These are phyloP conservation scores for Gymnoscopelus braueri DNA, from an alignment of 2,797 vertebrate genomes.

Conservation along the genomic window DNA sequence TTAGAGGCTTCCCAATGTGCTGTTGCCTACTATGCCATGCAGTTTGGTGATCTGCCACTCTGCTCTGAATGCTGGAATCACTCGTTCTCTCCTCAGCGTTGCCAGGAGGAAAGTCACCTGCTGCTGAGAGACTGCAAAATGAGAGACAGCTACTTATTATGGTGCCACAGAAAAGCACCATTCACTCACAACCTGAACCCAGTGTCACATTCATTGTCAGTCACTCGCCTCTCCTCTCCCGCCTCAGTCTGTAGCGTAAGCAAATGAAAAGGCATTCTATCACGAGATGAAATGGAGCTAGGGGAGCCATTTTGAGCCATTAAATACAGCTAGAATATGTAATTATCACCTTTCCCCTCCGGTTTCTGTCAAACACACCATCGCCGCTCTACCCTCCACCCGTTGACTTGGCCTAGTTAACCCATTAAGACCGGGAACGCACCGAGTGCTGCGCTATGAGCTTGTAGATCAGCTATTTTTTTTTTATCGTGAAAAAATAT, in stretches of 20 bases:
- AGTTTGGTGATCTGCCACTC: conserved; percentile 70
- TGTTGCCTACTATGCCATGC: conserved; percentile 68
- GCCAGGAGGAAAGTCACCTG: conserved; percentile 49
- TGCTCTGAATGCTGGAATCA: conserved; percentile 47
- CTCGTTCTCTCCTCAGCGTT: conserved; percentile 16
- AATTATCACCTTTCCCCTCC: conserved; percentile 36
- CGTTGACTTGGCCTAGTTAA: conserved; percentile 16
- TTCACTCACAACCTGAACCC: too few species aligned
- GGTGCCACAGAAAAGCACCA: too few species aligned
- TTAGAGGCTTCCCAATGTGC: conserved; percentile 50
- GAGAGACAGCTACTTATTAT: too few species aligned
- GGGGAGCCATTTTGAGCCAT: conserved; percentile 15
- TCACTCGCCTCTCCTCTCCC: too few species aligned
- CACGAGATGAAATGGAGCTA: conserved; percentile 10
- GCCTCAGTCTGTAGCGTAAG: too few species aligned
- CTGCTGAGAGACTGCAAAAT: background rate
- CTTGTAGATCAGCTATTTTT: too few species aligned
- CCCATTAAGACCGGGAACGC: too few species aligned
- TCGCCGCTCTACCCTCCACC: background rate
- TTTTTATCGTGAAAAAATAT: too few species aligned
- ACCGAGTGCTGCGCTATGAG: too few species aligned
- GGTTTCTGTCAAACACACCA: background rate
- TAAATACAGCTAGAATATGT: conserved; percentile 36
- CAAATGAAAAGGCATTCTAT: background rate
- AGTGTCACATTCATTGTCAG: too few species aligned